These are phyloP conservation scores for Muscidifurax raptorellus DNA, from an alignment of 1,140 invertebrate species.

Conservation along the genomic window DNA sequence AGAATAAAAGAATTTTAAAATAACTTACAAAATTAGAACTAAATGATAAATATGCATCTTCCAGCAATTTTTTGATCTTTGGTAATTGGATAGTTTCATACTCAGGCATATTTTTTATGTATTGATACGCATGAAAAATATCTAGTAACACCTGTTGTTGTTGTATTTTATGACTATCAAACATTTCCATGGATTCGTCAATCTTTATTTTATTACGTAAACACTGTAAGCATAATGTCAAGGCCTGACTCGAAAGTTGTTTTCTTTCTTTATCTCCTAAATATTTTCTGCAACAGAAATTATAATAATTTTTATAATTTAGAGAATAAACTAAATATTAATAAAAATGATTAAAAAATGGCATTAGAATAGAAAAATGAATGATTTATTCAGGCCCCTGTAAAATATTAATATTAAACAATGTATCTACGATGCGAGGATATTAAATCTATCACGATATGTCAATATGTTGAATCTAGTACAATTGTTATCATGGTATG, in stretches of 20 bases:
- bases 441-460: no score
- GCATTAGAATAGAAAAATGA: no score
- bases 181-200: conserved; percentile 59
- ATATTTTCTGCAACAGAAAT: conserved; percentile 79
- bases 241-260: conserved; percentile 84
- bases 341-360: neutral
- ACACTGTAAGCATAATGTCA: conserved; percentile 81
- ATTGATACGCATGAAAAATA: conserved; percentile 79
- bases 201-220: conserved; percentile 74
- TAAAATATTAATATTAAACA: no score
- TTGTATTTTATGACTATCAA: conserved; percentile 60
- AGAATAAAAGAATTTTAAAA: neutral
- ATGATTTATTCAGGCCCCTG: no score
- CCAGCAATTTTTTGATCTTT: conserved; percentile 76
- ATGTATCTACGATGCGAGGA: no score
- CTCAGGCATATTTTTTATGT: conserved; percentile 78
- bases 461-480: no score
- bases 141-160: conserved; percentile 77
- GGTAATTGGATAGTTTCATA: conserved; percentile 74
- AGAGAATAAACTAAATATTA: neutral
- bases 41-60: conserved; percentile 79
- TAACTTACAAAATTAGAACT: conserved; percentile 71
- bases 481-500: no score
- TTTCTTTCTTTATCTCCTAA: conserved; percentile 87
- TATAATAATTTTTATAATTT: no score